Evolutionary conservation across 1,140 invertebrate species (phyloP), one percentile per base, ranked within the genome.

Genomic region (Penaeus chinensis): DNA sequence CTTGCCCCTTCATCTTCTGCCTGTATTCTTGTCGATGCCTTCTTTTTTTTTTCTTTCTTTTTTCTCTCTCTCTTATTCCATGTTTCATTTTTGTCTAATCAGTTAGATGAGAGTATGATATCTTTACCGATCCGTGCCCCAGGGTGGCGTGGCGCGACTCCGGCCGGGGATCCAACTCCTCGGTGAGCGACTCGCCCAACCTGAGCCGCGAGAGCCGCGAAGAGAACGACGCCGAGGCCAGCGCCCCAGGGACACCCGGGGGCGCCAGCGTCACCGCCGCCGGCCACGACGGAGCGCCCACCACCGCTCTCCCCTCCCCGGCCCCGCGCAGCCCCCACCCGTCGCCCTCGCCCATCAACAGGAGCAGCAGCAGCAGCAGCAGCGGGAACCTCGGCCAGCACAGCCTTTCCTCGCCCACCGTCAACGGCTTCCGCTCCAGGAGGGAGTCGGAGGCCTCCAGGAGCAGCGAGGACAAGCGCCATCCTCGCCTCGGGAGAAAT

Each of bases 131-230:
- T 42, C 42, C 2, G 4, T 20, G 27, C 7, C 27, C 18, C 78
- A 87, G 85, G 79, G 85, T 87, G 24, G 85, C 85, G 65, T 87
- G 85, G 85, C 24, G 85, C 13, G 85, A 87, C 77, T 87, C 85
- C 8, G 77, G 77, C 20, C 42, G 85, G 0, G 85, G 85, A 2
- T 87, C 85, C 18, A 87, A 87, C 85, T 87, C 85, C 37, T 87
- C 85, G 5, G 85, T 87, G 47, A 87, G 85, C 27, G 85, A 87
- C 79, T 87, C 85, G 19, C 85, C 85, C 20, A 87, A 87, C 78
- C 85, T 81, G 62, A 87, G 85, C 66, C 78, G 85, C 8, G 85
- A 87, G 69, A 80, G 78, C 42, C 24, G 62, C 2, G 84, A 86
- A 2, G 85, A 74, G 16, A 77, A 24, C 16, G 84, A 69, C 4